Evolutionary conservation across 2,113 vertebrate species (phyloP), one percentile per base, ranked within the genome.

Genomic region (Gnathonemus longibarbis): DNA sequence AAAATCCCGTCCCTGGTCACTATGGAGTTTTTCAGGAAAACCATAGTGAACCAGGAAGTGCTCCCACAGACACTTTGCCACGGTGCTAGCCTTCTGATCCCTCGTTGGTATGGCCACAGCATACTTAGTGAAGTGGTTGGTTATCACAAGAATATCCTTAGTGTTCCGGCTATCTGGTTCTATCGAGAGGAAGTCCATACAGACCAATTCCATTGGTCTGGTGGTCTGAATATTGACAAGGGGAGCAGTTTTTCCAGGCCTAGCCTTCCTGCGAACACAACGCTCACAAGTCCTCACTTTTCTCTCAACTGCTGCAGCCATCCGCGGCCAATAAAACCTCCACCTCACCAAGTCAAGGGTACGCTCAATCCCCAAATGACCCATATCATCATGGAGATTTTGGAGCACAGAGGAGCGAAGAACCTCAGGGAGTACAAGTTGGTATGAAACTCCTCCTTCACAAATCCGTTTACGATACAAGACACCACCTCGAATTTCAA

Each of bases 191-290:
- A 88, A 90, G 35, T 90, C 89, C 58, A 88, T 91, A 45, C 84
- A 91, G 11, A 91, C 74, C 0, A 91, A 17, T 15, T 91, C 48
- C 66, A 91, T 21, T 9, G 89, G 86, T n/a, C n/a, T 70, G 62
- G 62, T 70, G n/a, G 62, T 31, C 62, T 70, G 62, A 70, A 70
- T 70, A 70, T 31, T 70, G n/a, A 70, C 10, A 70, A 70, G 62
- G 27, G 62, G 58, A 70, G 62, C 62, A 70, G 62, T 10, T 31
- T 70, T 70, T 3, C 10, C 62, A 70, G 62, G 62, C 62, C n/a
- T 70, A 66, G 86, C 70, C 52, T 62, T 56, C 31, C 58, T 35
- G 27, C 10, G 42, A 66, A 62, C 62, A 70, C 62, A 31, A 70
- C n/a, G 27, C 27, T 70, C 62, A 70, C 62, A 49, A 45, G 87